These are phyloP conservation scores for Cantharis nigra DNA, from an alignment of 2,888 invertebrate genomes.

Conservation along the genomic window DNA sequence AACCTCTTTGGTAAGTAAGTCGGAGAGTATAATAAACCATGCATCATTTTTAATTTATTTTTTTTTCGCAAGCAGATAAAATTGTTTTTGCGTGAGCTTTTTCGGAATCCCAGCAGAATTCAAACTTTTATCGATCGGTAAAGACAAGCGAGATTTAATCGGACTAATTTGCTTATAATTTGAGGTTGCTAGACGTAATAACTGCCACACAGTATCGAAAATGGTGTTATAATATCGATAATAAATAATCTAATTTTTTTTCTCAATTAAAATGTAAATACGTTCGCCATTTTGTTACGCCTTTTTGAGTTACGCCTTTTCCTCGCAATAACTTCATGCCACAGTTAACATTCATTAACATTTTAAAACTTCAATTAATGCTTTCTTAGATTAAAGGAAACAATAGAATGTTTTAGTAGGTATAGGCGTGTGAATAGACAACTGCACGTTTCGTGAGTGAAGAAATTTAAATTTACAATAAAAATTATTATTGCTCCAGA, in stretches of 20 bases:
- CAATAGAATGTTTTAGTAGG: conserved; percentile 16
- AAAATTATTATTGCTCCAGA: neutral
- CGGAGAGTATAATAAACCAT: neutral
- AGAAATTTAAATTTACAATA: neutral
- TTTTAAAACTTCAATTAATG: conserved; percentile 35
- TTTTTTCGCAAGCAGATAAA: neutral
- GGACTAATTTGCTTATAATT: conserved; percentile 20
- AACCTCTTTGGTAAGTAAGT: neutral
- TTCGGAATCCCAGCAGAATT: neutral
- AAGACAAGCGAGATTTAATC: conserved; percentile 7
- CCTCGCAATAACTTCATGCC: conserved; percentile 40
- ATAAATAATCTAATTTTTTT: conserved; percentile 34
- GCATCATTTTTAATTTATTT: neutral
- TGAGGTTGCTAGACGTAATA: conserved; percentile 22
- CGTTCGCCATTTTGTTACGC: conserved; percentile 49
- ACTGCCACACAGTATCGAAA: conserved; percentile 22
- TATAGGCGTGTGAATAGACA: neutral
- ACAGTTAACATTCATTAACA: conserved; percentile 44
- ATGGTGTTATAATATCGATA: conserved; percentile 17
- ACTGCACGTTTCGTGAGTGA: neutral
- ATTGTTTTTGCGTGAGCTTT: neutral
- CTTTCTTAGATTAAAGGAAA: conserved; percentile 24
- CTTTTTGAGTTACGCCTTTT: conserved; percentile 44
- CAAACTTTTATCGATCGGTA: conserved; percentile 6
- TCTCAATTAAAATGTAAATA: conserved; percentile 52